Evolutionary conservation across 2,113 vertebrate genomes (phyloP), one percentile per base, ranked within the genome.

Genomic region (Rhynchomys soricoides): DNA sequence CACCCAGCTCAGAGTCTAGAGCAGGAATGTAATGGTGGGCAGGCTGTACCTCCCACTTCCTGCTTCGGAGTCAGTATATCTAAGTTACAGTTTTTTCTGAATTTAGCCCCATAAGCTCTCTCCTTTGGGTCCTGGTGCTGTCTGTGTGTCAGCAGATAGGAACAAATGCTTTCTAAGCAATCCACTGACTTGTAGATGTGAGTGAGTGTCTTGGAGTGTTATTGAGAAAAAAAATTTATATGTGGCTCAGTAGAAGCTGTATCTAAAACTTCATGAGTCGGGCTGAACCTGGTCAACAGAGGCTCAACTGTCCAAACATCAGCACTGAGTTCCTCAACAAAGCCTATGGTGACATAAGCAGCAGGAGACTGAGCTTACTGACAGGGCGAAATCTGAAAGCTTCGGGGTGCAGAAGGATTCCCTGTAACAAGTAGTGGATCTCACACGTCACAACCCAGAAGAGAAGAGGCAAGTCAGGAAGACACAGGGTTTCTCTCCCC

Each of bases 351-450:
- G 4, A 52, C 52, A 13, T 81, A 90, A 92, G 66, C 64, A 85
- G 71, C 26, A 17, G 29, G 73, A 81, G 71, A 89, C 22, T 31
- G 15, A 1, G 73, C 88, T 93, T 71, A 86, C 75, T 71, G 19
- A 22, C 31, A 79, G 64, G 73, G 78, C 77, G 57, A 81, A 70
- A 90, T 86, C 66, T 31, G 29, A 79, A 95, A 45, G 82, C 66
- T 75, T 45, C 64, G 40, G 91, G 70, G 26, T 31, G 11, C 81
- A n/a, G 3, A 82, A 90, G 43, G 73, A 89, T 95, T 96, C 91
- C 86, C 11, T 45, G 3, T n/a, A 64, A 16, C 19, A 50, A 79
- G 75, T 43, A 59, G 66, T 77, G 64, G 48, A 26, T 85, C 70
- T 93, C 45, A 90, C 40, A 17, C 64, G 50, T 74, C 64, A 31